Conservation (phyloP, 2,113 vertebrate genomes). For the Hippocampus barbouri region DNA sequence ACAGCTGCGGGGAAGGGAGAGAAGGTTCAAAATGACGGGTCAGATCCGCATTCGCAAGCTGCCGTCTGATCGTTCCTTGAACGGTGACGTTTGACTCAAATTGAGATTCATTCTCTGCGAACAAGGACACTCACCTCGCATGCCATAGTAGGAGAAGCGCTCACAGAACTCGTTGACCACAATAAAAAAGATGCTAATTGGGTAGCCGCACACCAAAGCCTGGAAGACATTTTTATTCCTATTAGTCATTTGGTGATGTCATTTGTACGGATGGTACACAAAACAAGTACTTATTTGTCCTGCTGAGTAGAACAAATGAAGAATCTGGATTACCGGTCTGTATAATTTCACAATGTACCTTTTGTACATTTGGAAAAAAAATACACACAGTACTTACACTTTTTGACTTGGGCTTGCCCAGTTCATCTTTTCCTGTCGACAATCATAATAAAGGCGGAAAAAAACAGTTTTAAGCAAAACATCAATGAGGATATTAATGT, state of each 20-base stretch:
- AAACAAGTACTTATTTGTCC: background rate
- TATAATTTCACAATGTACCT: background rate
- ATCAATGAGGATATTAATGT: background rate
- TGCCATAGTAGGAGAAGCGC: conserved; percentile 98
- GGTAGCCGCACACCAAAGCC: conserved; percentile 72
- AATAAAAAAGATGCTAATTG: conserved; percentile 93
- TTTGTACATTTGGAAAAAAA: background rate
- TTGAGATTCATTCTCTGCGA: background rate
- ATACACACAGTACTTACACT: conserved; percentile 42
- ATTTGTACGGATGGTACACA: background rate
- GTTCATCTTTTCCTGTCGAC: conserved; percentile 22
- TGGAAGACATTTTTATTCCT: conserved; percentile 16
- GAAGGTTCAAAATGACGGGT: background rate
- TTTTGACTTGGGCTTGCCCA: conserved; percentile 32
- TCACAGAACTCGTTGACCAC: conserved; percentile 96
- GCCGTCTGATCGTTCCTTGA: background rate
- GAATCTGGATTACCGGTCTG: background rate
- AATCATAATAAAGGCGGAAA: background rate
- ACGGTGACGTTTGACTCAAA: background rate
- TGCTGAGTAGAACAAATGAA: background rate
- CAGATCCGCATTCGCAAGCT: background rate
- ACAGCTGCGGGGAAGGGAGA: conserved; percentile 72
- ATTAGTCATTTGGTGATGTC: background rate
- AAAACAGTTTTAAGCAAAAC: background rate
- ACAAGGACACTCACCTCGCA: conserved; percentile 77